Base-by-base conservation (phyloP, 2,797 vertebrate genomes). In the Morus bassanus region DNA sequence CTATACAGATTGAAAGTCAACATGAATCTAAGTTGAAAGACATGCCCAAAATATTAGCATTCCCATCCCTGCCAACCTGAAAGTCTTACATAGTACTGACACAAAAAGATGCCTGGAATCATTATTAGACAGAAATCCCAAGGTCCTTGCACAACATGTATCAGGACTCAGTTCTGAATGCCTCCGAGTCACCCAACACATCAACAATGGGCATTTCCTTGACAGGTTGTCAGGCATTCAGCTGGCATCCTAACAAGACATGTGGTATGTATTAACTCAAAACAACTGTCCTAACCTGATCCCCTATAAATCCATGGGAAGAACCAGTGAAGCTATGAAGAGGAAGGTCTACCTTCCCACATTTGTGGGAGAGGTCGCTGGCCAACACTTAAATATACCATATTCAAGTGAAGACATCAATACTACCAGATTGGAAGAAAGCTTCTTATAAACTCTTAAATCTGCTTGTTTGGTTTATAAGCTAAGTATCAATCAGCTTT, bases 351-450 rank as follows among this genome's bases (percentile, higher is more conserved):
- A 39, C 37, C 19, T 57, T 50, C 24, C 43, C 28, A 27, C 8
- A 46, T 35, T 27, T 46, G 7, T 3, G 2, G 15, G 10, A 74
- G 19, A 72, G 22, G n/a, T 51, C 1, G 0, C 43, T 61, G 41
- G 11, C 33, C 21, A 51, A 45, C 43, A 28, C 30, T 63, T 63
- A 63, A 45, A 74, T 21, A 28, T 21, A 57, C 30, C 22, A 13
- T 19, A 63, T 19, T 57, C 43, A 84, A 28, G 25, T 41, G 30
- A 68, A 64, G 37, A 57, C 1, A 9, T 39, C 28, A 79, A 33
- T 45, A 33, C 10, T 18, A 54, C 14, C 22, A 54, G 45, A 41
- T 5, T 28, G 45, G n/a, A 64, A 75, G 19, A 80, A 85, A 89
- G 17, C 13, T 33, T 79, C 24, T n/a, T 13, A 41, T 5, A 39